These are phyloP conservation scores for Tridacna gigas DNA, from an alignment of 2,888 invertebrate species.

Conservation along the genomic window DNA sequence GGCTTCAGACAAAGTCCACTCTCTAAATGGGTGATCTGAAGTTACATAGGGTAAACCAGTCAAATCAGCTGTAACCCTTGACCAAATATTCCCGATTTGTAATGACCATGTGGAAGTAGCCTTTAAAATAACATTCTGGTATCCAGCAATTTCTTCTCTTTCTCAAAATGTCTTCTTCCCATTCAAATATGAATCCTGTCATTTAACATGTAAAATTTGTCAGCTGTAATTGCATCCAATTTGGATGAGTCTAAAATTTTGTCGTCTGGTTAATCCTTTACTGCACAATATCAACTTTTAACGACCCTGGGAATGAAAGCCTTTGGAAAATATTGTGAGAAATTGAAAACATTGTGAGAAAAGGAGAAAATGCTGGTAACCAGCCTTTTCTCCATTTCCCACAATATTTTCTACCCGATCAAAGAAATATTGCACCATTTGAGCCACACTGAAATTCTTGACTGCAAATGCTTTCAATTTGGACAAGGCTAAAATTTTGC, in stretches of 20 bases:
- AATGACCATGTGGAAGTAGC: background rate
- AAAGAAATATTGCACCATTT: no score
- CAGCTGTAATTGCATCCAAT: no score
- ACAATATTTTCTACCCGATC: background rate
- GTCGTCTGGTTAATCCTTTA: background rate
- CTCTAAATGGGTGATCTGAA: conserved; percentile 90
- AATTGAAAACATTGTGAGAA: no score
- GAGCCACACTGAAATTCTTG: no score
- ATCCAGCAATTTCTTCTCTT: background rate
- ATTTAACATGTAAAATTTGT: no score
- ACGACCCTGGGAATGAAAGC: no score
- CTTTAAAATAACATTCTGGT: background rate
- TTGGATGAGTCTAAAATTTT: no score
- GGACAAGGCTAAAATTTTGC: no score
- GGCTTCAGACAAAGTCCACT: conserved; percentile 92
- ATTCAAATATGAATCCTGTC: background rate
- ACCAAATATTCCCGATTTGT: background rate
- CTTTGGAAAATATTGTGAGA: no score
- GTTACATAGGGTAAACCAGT: conserved; percentile 9
- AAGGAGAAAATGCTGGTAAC: background rate
- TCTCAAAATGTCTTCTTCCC: background rate
- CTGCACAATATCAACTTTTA: no score
- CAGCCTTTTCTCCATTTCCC: background rate
- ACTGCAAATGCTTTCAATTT: no score
- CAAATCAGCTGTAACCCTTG: background rate